Evolutionary conservation across 2,113 vertebrate species (phyloP), one percentile per base, ranked within the genome.

Genomic region (Symphodus melops): DNA sequence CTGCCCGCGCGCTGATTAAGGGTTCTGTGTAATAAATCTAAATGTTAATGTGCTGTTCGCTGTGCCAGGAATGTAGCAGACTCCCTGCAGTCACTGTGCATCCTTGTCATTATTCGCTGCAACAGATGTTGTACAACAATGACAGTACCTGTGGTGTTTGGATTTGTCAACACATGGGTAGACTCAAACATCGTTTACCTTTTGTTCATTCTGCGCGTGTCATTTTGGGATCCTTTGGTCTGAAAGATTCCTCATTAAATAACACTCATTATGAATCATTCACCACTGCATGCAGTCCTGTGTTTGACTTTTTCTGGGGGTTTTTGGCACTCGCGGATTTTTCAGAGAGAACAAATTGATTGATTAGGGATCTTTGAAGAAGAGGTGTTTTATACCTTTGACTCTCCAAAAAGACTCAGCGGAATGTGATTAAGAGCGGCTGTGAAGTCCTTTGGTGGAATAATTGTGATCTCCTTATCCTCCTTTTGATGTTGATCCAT

Each of bases 401-500:
- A 17, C 25, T 36, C 19, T 42, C 3, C 2, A 25, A 54, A 28
- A 16, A 44, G 28, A 67, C 57, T 72, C 14, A 41, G 52, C 21
- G 2, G 19, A 39, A 48, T 28, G 68, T 62, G 12, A 46, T 59
- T 59, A 11, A 3, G 37, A 63, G 51, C n/a, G 46, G 39, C 60
- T n/a, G n/a, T 3, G 23, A 84, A 58, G 42, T 80, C 76, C 23
- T 58, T 25, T 25, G 21, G 44, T 23, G 4, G n/a, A 71, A 62
- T 70, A 69, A 72, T 48, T 79, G 53, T 46, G 51, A 52, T 82
- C 42, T 64, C 20, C 46, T 41, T 71, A 25, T 76, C 65, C 20
- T 51, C 55, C 46, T 16, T 61, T 71, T 59, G 72, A 76, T 84
- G 63, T 85, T 80, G 68, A 60, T 79, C 75, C 81, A 83, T 89